Evolutionary conservation across 2,113 vertebrate species (phyloP).

Genomic region (Ctenodactylus gundi): DNA sequence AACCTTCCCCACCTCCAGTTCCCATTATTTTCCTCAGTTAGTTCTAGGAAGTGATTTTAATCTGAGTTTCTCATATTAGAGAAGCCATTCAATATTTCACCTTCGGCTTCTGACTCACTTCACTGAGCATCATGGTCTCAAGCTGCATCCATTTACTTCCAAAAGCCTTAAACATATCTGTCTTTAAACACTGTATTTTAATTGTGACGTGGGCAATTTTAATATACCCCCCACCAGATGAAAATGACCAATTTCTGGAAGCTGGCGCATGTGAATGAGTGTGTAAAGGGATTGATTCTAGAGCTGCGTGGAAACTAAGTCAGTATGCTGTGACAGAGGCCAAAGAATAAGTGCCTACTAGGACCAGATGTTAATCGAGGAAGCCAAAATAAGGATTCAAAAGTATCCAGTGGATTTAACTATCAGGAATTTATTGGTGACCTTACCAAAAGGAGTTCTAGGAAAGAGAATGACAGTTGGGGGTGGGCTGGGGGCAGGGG

Average conservation of each 20-base stretch:
- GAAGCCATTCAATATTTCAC: no score
- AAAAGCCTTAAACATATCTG: no score
- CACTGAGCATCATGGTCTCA: no score
- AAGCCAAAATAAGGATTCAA: background rate
- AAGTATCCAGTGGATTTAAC: conserved; percentile 13
- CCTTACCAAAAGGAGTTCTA: conserved; percentile 8
- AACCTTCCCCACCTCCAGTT: no score
- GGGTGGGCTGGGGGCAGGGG: background rate
- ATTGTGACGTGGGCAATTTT: no score
- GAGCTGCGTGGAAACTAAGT: background rate
- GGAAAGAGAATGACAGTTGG: background rate
- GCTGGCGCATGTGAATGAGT: background rate
- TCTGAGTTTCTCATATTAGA: no score
- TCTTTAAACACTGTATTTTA: no score
- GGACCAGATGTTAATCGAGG: background rate
- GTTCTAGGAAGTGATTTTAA: no score
- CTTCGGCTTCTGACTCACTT: no score
- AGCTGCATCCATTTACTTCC: no score
- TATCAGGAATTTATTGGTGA: background rate
- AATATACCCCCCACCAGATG: background rate
- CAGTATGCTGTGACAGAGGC: background rate
- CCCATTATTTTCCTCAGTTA: no score
- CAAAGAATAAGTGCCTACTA: background rate
- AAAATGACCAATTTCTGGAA: background rate
- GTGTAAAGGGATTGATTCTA: background rate